A percentile compares a stretch with the other conserved stretches of the same genome.
phyloP scores from a whole-genome alignment of 2,888 invertebrate genomes.

The Lasioglossum morio region DNA sequence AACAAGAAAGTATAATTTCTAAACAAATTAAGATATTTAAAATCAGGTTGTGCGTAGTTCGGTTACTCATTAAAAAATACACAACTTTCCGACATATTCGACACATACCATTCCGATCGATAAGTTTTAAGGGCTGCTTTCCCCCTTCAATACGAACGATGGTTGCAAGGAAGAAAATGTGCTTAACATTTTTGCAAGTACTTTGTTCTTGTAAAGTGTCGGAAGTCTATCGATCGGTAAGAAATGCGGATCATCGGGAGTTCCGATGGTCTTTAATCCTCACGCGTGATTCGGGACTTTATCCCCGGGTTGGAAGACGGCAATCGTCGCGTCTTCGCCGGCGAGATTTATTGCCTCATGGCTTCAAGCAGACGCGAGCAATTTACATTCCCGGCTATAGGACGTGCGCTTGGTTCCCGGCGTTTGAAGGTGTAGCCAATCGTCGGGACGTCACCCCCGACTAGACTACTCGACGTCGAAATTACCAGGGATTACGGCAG shows the following conservation, averaged over 20 bases:
- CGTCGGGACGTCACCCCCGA: slow-evolving; percentile 65
- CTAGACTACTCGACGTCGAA: slow-evolving; percentile 63
- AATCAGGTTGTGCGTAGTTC: too few species aligned
- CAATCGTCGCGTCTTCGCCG: slow-evolving; percentile 79
- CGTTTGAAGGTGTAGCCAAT: slow-evolving; percentile 69
- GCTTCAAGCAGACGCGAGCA: slow-evolving; percentile 78
- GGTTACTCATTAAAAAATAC: too few species aligned
- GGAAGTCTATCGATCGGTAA: background rate
- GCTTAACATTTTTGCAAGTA: too few species aligned
- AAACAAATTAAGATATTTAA: too few species aligned
- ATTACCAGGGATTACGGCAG: slow-evolving; percentile 71
- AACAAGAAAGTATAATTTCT: too few species aligned
- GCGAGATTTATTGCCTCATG: slow-evolving; percentile 80
- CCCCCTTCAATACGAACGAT: too few species aligned
- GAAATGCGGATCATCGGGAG: slow-evolving; percentile 21
- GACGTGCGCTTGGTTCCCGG: slow-evolving; percentile 60
- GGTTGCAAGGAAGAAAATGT: background rate
- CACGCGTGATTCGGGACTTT: slow-evolving; percentile 76
- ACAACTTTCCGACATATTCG: too few species aligned
- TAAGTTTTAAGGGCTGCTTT: too few species aligned
- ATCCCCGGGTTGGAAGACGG: slow-evolving; percentile 71
- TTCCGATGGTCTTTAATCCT: slow-evolving; percentile 62
- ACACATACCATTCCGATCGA: too few species aligned
- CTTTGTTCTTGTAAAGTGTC: background rate
- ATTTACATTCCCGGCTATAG: slow-evolving; percentile 80